Base-by-base conservation (phyloP, 2,888 invertebrate species). In the Meganola albula region DNA sequence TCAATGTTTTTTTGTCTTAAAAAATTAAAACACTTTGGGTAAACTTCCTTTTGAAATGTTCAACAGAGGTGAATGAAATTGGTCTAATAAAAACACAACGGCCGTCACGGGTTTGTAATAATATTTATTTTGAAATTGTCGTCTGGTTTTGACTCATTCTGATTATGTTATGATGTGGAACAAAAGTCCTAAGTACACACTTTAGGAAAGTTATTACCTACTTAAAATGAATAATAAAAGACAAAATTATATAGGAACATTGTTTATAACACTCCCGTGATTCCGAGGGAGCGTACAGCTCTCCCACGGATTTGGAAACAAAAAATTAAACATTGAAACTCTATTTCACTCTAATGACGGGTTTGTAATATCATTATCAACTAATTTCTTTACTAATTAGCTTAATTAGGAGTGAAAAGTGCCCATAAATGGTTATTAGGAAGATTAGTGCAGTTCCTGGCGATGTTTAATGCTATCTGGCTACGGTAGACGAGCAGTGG, bases 1-100 rank as follows among this genome's bases (percentile, higher is more conserved):
- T 63, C 63, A 61, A 66, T 41, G 41, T 44, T 37, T 61, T 55
- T 46, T 61, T 64, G 61, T 59, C 58, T 38, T 48, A 51, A 32
- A 40, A 38, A 44, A 42, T 39, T 37, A 20, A 20, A 42, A 45
- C 33, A 27, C 41, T 48, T 50, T 48, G 45, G 33, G 44, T 53
- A 56, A 58, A 56, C 53, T 46, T 51, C 49, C 48, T 49, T 38
- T 37, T 44, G 27, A 29, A 5, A 53, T 49, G 57, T 49, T 47
- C 37, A 53, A 53, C 55, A 54, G 46, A 54, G 39, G 30, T 48
- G 51, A 51, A 49, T 54, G 55, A 10, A 54, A 48, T 57, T 45
- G 42, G 21, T 40, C 30, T 57, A 53, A 57, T 50, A 56, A 50
- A 55, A 57, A 43, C 54, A 48, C 37, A 30, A 23, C 26, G 27